Evolutionary conservation across 2,888 invertebrate species (phyloP).

Genomic region (Ophion costatus): DNA sequence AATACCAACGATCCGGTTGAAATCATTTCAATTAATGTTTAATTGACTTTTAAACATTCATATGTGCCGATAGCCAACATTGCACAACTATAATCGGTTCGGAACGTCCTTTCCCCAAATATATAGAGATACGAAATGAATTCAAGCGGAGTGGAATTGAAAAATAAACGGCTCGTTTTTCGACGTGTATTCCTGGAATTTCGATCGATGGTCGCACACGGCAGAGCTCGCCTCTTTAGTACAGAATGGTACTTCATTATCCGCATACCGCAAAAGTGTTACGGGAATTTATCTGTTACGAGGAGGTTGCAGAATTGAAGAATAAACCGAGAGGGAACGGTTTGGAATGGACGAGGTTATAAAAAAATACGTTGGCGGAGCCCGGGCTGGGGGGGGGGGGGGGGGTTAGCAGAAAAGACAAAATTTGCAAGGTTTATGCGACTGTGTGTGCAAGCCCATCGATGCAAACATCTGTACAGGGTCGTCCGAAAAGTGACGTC

Average conservation of each 20-base stretch:
- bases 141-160: no score
- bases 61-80: not conserved
- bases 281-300: constrained; percentile 21
- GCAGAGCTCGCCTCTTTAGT: constrained; percentile 9
- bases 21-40: not conserved
- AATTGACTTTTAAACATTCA: not conserved
- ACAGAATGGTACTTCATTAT: constrained; percentile 12
- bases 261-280: constrained; percentile 23
- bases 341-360: constrained; percentile 1
- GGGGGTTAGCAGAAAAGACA: constrained; percentile 41
- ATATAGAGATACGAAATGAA: no score
- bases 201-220: constrained; percentile 14
- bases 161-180: constrained; percentile 30
- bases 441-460: not conserved
- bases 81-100: not conserved
- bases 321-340: constrained; percentile 25
- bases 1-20: not conserved
- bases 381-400: constrained; percentile 39
- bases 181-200: constrained; percentile 33
- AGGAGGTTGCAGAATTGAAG: constrained; percentile 5
- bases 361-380: constrained; percentile 38
- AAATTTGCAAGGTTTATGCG: constrained; percentile 38
- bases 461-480: not conserved
- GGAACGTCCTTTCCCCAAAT: no score
- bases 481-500: not conserved